These are phyloP conservation scores for Otus scops DNA, from an alignment of 2,797 vertebrate genomes.

Conservation along the genomic window DNA sequence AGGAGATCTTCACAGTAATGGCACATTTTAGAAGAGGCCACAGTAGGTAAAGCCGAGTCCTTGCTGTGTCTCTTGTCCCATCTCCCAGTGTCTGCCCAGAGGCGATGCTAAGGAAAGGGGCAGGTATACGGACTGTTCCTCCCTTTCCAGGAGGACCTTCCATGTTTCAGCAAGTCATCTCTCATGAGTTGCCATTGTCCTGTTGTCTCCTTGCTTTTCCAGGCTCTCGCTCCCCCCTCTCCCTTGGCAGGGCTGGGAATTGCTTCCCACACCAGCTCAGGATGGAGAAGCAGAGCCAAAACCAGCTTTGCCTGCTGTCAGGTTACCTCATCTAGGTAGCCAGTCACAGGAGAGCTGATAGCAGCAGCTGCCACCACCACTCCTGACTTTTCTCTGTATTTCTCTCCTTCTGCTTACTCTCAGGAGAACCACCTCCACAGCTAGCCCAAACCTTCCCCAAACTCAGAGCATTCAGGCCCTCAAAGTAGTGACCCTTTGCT, in stretches of 20 bases:
- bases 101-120: neutral
- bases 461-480: neutral
- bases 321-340: neutral
- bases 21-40: neutral
- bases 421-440: neutral
- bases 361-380: neutral
- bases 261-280: neutral
- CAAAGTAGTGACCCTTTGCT: accelerated
- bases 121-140: accelerated
- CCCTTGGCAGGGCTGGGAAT: neutral
- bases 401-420: neutral
- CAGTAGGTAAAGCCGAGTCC: neutral
- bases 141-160: neutral
- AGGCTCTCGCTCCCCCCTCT: neutral
- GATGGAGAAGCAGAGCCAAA: neutral
- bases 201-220: neutral
- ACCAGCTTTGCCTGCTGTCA: neutral
- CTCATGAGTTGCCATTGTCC: neutral
- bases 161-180: neutral
- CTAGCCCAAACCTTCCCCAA: neutral
- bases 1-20: neutral
- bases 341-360: neutral
- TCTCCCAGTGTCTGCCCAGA: neutral
- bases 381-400: neutral
- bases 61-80: neutral